These are phyloP conservation scores for Conopomorpha cramerella DNA, from an alignment of 1,140 invertebrate genomes.

Conservation along the genomic window DNA sequence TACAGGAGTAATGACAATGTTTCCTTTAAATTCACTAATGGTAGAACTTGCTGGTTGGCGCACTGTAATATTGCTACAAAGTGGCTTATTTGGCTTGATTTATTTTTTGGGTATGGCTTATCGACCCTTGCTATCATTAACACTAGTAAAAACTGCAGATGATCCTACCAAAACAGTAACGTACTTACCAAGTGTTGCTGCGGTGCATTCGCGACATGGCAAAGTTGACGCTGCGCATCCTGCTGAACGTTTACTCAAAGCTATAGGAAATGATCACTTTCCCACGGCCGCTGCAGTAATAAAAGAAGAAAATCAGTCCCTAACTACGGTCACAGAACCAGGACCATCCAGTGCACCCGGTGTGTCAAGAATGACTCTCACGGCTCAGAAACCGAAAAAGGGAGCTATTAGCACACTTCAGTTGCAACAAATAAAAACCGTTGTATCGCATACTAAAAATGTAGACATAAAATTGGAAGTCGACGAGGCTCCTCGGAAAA, in stretches of 20 bases:
- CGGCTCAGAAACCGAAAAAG: too few relatives aligned
- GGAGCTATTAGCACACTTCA: too few relatives aligned
- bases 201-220: too few relatives aligned
- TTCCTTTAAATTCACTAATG: conserved; percentile 68
- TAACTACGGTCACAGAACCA: conserved; percentile 13
- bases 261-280: conserved; percentile 38
- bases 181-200: conserved; percentile 37
- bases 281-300: conserved; percentile 40
- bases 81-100: conserved; percentile 52
- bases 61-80: conserved; percentile 71
- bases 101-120: conserved; percentile 38
- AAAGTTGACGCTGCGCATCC: too few relatives aligned
- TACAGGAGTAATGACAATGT: conserved; percentile 73
- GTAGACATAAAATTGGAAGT: conserved; percentile 20
- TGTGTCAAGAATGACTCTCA: too few relatives aligned
- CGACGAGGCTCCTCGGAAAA: conserved; percentile 17
- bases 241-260: conserved; percentile 36
- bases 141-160: conserved; percentile 27
- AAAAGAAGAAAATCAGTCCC: conserved; percentile 11
- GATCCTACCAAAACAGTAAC: conserved; percentile 41
- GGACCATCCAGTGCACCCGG: conserved; percentile 24
- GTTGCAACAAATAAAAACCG: too few relatives aligned
- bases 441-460: too few relatives aligned
- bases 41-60: conserved; percentile 75
- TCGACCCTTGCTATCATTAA: conserved; percentile 32